Evolutionary conservation across 1,140 invertebrate genomes (phyloP).

Genomic region (Drosophila dunni): DNA sequence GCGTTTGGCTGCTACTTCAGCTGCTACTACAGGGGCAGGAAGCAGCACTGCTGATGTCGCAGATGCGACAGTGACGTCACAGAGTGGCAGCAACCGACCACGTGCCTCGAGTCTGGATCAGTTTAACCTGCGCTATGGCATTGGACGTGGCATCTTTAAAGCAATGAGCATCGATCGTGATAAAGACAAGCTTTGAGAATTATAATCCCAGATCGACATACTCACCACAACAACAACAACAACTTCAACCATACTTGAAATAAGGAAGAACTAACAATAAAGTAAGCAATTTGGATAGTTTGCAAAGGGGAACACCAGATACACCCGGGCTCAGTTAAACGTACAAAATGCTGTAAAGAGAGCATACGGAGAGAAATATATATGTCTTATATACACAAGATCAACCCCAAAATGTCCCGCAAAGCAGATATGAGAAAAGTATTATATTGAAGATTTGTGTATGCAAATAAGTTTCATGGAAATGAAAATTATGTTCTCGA

Average conservation of each 20-base stretch:
- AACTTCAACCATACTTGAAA: slow-evolving; percentile 4
- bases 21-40: neutral
- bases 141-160: slow-evolving; percentile 81
- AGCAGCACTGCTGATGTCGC: neutral
- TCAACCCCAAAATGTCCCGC: slow-evolving; percentile 39
- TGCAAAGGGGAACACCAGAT: neutral
- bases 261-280: slow-evolving; percentile 46
- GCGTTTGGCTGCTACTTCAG: slow-evolving; percentile 29
- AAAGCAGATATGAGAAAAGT: slow-evolving; percentile 8
- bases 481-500: neutral
- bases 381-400: slow-evolving; percentile 64
- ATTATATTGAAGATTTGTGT: neutral
- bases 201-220: slow-evolving; percentile 54
- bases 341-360: neutral
- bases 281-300: slow-evolving; percentile 62
- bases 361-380: slow-evolving; percentile 37
- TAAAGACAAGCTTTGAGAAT: slow-evolving; percentile 84
- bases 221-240: slow-evolving; percentile 17
- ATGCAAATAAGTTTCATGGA: neutral
- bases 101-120: slow-evolving; percentile 81
- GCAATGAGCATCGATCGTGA: slow-evolving; percentile 84
- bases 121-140: slow-evolving; percentile 80
- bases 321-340: neutral
- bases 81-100: slow-evolving; percentile 49
- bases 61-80: neutral